Evolutionary conservation across 2,888 invertebrate species (phyloP), one percentile per base, ranked within the genome.

Genomic region (Oscheius sp.): DNA sequence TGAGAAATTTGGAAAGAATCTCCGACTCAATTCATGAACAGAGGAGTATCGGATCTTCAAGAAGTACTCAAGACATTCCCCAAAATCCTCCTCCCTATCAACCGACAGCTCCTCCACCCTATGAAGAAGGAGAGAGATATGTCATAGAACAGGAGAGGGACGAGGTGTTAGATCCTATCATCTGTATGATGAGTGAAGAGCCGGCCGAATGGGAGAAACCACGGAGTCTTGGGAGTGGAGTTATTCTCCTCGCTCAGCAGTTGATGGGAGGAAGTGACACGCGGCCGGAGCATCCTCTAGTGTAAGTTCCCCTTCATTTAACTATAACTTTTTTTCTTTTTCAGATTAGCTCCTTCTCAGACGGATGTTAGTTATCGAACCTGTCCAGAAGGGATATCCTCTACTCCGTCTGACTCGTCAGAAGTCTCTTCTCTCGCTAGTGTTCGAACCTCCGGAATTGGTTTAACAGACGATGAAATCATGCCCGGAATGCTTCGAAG

Each of bases 1-100:
- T 85, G 33, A 62, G 82, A 28, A 84, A 82, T 71, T 72, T 85
- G 61, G 85, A 85, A 67, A 67, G 65, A 26, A 85, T 85, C 41
- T 82, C 82, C 33, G 84, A 85, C 26, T 72, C 80, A 28, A 85
- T 85, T 45, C 85, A 85, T 65, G 82, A 83, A 47, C 79, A 84
- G 64, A 51, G 85, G 17, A 77, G 78, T 17, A 72, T 77, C 12
- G 74, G 73, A 2, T 62, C 36, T 2, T 36, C 44, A n/a, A n/a
- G 54, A 12, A 36, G 67, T 24, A 24, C 26, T 2, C 41, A 36
- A 12, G 69, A 67, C 9, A 2, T 72, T 3, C 78, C 78, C 1
- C 67, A 57, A 0, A 74, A 76, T 41, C 80, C 77, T n/a, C 80
- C 77, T 14, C 78, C 80, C 12, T 80, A 80, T 65, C 67, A 68